Conservation (phyloP, 1,140 invertebrate genomes). For the Lucilia sericata region DNA sequence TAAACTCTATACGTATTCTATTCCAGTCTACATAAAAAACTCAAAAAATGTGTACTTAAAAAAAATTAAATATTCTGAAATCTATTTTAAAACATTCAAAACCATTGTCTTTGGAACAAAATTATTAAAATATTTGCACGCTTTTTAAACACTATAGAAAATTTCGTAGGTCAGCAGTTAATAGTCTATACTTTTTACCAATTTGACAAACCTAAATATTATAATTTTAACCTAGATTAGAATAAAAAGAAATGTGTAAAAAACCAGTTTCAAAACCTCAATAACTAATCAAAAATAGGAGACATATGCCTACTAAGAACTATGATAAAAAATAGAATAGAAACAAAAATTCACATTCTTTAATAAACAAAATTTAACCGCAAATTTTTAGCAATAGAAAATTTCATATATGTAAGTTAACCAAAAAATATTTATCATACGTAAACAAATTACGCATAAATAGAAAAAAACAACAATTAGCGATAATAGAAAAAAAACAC, state of each 20-base stretch:
- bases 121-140: too few relatives aligned
- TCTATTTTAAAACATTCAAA: too few relatives aligned
- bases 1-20: too few relatives aligned
- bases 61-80: too few relatives aligned
- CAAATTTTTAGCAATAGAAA: neutral
- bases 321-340: neutral
- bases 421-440: neutral
- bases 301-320: neutral
- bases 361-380: neutral
- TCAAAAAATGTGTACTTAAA: too few relatives aligned
- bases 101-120: too few relatives aligned
- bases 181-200: neutral
- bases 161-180: too few relatives aligned
- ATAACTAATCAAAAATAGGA: neutral
- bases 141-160: too few relatives aligned
- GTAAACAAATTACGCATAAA: slow-evolving; percentile 6
- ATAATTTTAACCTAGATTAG: neutral
- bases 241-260: too few relatives aligned
- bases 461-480: neutral
- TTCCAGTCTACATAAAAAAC: too few relatives aligned
- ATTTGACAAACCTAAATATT: neutral
- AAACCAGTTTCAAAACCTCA: neutral
- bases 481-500: neutral
- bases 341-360: neutral
- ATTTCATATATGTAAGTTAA: neutral